Evolutionary conservation across 2,113 vertebrate species (phyloP).

Genomic region (Litocranius walleri): DNA sequence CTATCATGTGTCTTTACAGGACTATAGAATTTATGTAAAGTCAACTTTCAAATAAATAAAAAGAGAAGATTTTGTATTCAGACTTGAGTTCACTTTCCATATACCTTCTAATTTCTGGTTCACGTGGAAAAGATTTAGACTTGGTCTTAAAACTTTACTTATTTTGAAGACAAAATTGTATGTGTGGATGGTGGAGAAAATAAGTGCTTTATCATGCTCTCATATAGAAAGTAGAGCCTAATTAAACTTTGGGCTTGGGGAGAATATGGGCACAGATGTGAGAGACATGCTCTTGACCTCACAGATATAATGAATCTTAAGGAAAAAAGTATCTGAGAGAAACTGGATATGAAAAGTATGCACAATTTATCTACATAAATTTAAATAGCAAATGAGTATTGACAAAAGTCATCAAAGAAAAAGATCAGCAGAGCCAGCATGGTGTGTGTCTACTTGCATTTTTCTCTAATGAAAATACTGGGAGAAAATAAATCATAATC

Average conservation of each 20-base stretch:
- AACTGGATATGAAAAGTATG: not conserved
- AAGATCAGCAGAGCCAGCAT: not conserved
- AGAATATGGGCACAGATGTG: not conserved
- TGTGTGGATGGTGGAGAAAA: not conserved
- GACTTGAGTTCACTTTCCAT: not conserved
- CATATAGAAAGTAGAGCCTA: not conserved
- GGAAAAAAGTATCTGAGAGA: not conserved
- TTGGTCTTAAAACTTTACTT: not conserved
- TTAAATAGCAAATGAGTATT: not conserved
- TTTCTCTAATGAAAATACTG: not conserved
- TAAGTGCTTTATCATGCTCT: rapidly evolving
- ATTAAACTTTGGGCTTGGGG: not conserved
- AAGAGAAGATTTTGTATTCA: not conserved
- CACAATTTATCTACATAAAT: not conserved
- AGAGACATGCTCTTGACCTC: not conserved
- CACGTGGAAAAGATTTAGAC: not conserved
- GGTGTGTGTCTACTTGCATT: not conserved
- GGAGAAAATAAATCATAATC: not conserved
- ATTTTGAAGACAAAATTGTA: not conserved
- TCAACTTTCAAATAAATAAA: not conserved
- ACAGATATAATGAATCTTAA: not conserved
- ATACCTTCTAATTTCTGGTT: not conserved
- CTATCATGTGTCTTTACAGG: not conserved
- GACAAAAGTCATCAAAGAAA: not conserved
- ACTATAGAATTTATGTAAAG: not conserved